These are phyloP conservation scores for Spea multiplicata DNA, from an alignment of 2,113 vertebrate species.

Conservation along the genomic window DNA sequence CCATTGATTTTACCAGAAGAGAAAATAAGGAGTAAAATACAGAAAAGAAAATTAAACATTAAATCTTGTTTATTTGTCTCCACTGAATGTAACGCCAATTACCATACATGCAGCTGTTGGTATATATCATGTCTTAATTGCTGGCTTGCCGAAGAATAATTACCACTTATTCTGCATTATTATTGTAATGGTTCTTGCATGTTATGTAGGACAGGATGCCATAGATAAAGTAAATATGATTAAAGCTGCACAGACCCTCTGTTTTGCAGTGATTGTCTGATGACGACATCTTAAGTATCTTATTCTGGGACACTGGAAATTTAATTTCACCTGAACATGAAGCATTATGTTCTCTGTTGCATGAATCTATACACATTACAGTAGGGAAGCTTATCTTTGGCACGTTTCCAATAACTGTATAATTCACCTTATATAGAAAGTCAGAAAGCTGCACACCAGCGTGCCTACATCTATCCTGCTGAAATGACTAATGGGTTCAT, in stretches of 20 bases:
- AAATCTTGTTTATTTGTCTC: not conserved
- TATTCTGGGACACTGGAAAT: not conserved
- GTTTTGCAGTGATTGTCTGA: not conserved
- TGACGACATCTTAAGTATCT: not conserved
- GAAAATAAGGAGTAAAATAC: not conserved
- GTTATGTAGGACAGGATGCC: not conserved
- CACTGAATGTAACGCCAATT: not conserved
- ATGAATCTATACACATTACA: not conserved
- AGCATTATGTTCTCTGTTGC: not conserved
- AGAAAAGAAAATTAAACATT: not conserved
- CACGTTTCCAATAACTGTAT: too few relatives aligned
- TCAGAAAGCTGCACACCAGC: too few relatives aligned
- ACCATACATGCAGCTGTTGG: slow-evolving; percentile 1
- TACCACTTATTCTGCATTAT: not conserved
- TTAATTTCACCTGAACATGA: not conserved
- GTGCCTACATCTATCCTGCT: too few relatives aligned
- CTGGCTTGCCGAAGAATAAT: not conserved
- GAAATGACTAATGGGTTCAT: too few relatives aligned
- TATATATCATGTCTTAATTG: not conserved
- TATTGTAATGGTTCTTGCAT: not conserved
- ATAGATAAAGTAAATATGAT: not conserved
- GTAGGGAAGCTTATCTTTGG: too few relatives aligned
- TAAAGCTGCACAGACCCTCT: not conserved
- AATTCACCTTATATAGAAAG: too few relatives aligned
- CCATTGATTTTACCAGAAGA: not conserved